phyloP scores from a whole-genome alignment of 2,113 vertebrate species.

The Bubo scandiacus region DNA sequence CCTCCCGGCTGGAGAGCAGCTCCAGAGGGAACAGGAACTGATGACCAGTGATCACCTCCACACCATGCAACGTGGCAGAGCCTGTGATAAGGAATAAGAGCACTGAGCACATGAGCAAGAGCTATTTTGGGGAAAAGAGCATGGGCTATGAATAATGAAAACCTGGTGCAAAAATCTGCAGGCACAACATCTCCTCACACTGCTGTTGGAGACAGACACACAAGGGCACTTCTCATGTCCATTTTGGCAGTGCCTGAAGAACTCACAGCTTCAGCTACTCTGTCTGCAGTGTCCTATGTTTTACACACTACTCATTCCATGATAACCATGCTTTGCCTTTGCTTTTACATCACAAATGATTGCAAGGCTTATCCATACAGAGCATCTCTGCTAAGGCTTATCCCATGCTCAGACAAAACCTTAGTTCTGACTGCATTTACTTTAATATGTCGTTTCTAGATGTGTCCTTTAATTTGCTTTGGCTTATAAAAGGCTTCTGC shows the following conservation, averaged over 20 bases:
- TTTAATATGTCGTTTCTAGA: not conserved
- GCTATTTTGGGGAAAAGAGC: fast-evolving
- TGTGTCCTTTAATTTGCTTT: not conserved
- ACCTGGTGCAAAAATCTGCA: not conserved
- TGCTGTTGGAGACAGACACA: not conserved
- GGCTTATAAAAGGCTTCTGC: not conserved
- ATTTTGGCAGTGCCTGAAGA: not conserved
- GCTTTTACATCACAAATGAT: not conserved
- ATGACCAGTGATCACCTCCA: fast-evolving
- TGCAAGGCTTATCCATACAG: not conserved
- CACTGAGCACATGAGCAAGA: not conserved
- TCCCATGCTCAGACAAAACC: not conserved
- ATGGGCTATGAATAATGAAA: not conserved
- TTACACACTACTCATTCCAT: not conserved
- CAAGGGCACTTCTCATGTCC: not conserved
- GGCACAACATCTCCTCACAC: not conserved
- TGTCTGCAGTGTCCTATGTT: not conserved
- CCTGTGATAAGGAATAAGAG: not conserved
- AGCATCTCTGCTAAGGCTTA: not conserved
- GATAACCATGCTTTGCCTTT: not conserved
- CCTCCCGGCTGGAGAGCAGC: fast-evolving
- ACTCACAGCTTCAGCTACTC: not conserved
- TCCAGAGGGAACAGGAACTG: fast-evolving
- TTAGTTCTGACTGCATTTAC: not conserved
- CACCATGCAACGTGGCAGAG: fast-evolving